Evolutionary conservation across 1,140 invertebrate genomes (phyloP).

Genomic region (Ectropis grisescens): DNA sequence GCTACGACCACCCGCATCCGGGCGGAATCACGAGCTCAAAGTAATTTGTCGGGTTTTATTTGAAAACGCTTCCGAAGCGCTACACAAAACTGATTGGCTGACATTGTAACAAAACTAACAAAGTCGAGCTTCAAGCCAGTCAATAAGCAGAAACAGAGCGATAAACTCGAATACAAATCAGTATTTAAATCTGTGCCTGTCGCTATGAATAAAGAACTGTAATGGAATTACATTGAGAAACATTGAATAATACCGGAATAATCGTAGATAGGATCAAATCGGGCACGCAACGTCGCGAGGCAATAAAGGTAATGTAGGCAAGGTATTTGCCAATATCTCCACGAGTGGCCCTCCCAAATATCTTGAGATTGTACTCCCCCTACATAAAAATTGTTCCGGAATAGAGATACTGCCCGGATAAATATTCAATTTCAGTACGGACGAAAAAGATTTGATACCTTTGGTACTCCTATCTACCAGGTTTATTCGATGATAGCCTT

Average conservation of each 20-base stretch:
- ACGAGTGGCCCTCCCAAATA: slow-evolving; percentile 64
- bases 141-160: too few relatives aligned
- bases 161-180: too few relatives aligned
- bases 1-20: too few relatives aligned
- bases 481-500: slow-evolving; percentile 66
- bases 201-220: slow-evolving; percentile 18
- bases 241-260: slow-evolving; percentile 55
- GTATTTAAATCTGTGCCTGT: too few relatives aligned
- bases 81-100: too few relatives aligned
- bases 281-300: slow-evolving; percentile 51
- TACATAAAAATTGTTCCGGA: slow-evolving; percentile 69
- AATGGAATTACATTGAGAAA: slow-evolving; percentile 28
- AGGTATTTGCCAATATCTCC: slow-evolving; percentile 66
- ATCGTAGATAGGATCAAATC: slow-evolving; percentile 50
- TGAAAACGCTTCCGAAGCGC: too few relatives aligned
- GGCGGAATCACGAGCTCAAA: too few relatives aligned
- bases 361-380: slow-evolving; percentile 64
- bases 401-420: slow-evolving; percentile 69
- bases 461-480: slow-evolving; percentile 57
- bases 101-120: too few relatives aligned
- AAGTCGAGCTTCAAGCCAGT: too few relatives aligned
- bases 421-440: slow-evolving; percentile 69
- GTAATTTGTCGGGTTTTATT: too few relatives aligned
- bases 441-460: slow-evolving; percentile 68
- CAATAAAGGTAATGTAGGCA: slow-evolving; percentile 69